A percentile compares a stretch with the other conserved stretches of the same genome.
phyloP scores from a whole-genome alignment of 1,140 invertebrate genomes.

The Sweltsa coloradensis region DNA sequence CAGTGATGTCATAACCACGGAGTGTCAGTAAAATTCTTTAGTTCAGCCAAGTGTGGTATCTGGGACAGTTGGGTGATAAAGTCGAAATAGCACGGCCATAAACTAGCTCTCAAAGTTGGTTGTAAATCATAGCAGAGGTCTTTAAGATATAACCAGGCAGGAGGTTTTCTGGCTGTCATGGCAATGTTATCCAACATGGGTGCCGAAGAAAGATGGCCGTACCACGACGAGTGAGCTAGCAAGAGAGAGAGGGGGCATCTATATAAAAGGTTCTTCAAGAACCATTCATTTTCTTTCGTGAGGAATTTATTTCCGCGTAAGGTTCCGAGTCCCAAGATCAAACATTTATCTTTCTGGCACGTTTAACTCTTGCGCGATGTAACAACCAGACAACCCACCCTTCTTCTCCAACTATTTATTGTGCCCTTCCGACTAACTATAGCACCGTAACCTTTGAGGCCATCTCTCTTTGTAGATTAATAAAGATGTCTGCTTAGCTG shows the following conservation, averaged over 20 bases:
- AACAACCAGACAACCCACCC: too few relatives aligned
- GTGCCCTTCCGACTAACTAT: too few relatives aligned
- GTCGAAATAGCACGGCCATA: constrained; percentile 12
- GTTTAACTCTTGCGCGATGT: too few relatives aligned
- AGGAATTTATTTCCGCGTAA: constrained; percentile 4
- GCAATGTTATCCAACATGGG: not conserved
- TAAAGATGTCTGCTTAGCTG: too few relatives aligned
- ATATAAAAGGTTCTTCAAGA: not conserved
- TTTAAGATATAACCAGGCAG: not conserved
- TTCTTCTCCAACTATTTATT: too few relatives aligned
- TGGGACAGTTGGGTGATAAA: constrained; percentile 10
- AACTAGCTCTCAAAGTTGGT: constrained; percentile 13
- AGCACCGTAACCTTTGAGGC: too few relatives aligned
- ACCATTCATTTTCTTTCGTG: constrained; percentile 2
- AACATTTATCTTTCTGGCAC: constrained; percentile 5
- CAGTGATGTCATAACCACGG: too few relatives aligned
- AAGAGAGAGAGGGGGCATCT: not conserved
- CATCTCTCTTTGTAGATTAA: too few relatives aligned
- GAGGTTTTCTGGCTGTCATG: not conserved
- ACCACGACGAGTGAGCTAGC: not conserved
- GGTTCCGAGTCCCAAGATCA: constrained; percentile 2
- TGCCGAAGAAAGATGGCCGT: not conserved
- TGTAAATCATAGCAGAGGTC: constrained; percentile 11
- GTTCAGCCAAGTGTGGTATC: too few relatives aligned
- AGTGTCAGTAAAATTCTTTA: too few relatives aligned